Base-by-base conservation (phyloP, 1,140 invertebrate species). In the Teleopsis dalmanni region DNA sequence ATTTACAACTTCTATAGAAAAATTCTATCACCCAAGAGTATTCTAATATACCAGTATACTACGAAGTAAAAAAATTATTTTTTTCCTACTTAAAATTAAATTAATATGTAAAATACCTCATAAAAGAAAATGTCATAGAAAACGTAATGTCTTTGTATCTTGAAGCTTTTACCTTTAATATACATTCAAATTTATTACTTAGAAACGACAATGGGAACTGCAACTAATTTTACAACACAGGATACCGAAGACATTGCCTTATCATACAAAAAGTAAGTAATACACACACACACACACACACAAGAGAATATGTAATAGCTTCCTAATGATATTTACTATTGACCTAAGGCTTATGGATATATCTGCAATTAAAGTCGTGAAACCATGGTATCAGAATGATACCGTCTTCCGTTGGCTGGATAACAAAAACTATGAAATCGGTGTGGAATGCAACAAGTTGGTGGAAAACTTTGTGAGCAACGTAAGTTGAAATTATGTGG, bases 121-220 rank as follows among this genome's bases (percentile, higher is more conserved):
- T n/a, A n/a, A n/a, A n/a, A n/a, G n/a, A n/a, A n/a, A n/a, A n/a
- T n/a, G n/a, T n/a, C n/a, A n/a, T n/a, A n/a, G n/a, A n/a, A n/a
- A n/a, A n/a, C n/a, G n/a, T n/a, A n/a, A n/a, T n/a, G n/a, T n/a
- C n/a, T n/a, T n/a, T n/a, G n/a, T n/a, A n/a, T n/a, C n/a, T n/a
- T n/a, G n/a, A n/a, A n/a, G n/a, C n/a, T 14, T 31, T 31, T 22
- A 13, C 13, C 8, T 3, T 44, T 29, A 29, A 13, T 5, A 29
- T 3, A 13, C 25, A 18, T 34, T 14, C 14, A 44, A 21, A 22
- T 18, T 29, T 16, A 38, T 1, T 47, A 23, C 23, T 29, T 51
- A 66, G 63, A 61, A 31, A 66, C 63, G 33, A 61, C 63, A 19
- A 65, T 66, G 62, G 63, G 63, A 11, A 63, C 61, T 0, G 59